Base-by-base conservation (phyloP, 2,113 vertebrate species). In the Vanacampus margaritifer region DNA sequence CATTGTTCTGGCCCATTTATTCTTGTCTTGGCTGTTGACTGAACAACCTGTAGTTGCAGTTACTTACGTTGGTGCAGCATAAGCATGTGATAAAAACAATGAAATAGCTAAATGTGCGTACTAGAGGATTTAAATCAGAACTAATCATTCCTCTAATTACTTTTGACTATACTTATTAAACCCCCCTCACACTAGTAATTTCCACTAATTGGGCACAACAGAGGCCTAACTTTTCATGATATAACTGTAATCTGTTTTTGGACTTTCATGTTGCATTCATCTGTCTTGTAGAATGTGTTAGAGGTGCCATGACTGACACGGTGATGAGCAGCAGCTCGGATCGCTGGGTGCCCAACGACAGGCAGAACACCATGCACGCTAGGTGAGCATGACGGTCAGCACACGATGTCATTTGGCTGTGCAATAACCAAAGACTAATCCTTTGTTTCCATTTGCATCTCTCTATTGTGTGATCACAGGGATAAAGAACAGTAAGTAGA, bases 401-500 rank as follows among this genome's bases (percentile, higher is more conserved):
- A 54, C 45, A 41, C 43, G 64, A 19, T 35, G 11, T 69, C 45
- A 23, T 23, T 9, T 59, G 35, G 75, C 45, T 68, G 12, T 16
- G 14, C 39, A 39, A 16, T 67, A 37, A 1, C n/a, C 51, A 10
- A 60, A 26, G 1, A 76, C 41, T 80, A 8, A 59, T 83, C 57
- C 24, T 79, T 58, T 76, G 19, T 72, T 72, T 79, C 63, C 60
- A 46, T 41, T 71, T 65, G 45, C 75, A 39, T 69, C 69, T 63
- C 39, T 62, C 67, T 69, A 64, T 58, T 50, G 32, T 65, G 37
- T 64, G 45, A 73, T 74, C 66, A 74, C 90, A 94, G 95, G 14
- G 94, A 94, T 79, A 94, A 96, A 87, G 94, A 95, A 74, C 93
- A 93, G 95, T 97, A 86, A 96, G 95, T 96, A 92, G 70, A 84